Base-by-base conservation (phyloP, 2,888 invertebrate genomes). In the Drosophila leonis region DNA sequence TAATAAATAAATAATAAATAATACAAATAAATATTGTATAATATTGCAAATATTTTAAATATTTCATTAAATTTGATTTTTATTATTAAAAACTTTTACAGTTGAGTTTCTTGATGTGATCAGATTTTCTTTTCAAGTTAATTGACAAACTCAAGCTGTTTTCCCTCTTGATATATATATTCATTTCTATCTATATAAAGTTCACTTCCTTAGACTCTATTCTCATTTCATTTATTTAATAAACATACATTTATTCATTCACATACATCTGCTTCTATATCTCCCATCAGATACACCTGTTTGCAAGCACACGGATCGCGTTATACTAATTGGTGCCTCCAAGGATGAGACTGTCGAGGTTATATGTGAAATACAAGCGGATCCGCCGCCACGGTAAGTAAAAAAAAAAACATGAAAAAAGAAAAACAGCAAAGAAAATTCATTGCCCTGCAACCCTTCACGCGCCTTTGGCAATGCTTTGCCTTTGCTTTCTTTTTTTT, bases 281-380 rank as follows among this genome's bases (percentile, higher is more conserved):
- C 48, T 10, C 29, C n/a, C 33, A 4, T 7, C 94, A 98, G 98
- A 97, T 92, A 95, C 97, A 15, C 98, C 98, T 27, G 96, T 96
- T 57, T 98, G 98, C 93, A 95, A 92, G 82, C 93, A 94, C 89
- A 94, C 94, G 83, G 96, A 96, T 85, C 95, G 96, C 83, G 95
- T 97, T 83, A 94, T 96, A 72, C 96, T 97, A 91, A 97, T 98
- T 87, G 98, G 98, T 20, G 98, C 98, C 74, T 97, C 97, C 75
- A 95, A 97, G 65, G 97, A 97, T 77, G 98, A 98, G 94, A 95
- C 96, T 64, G 95, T 97, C 82, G 96, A 97, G 93, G 97, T 98
- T 87, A 95, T 95, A 70, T 98, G 98, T 93, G 97, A 97, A 94
- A 96, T 98, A 90, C 98, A 98, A 93, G 97, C 98, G 13, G 97